Conservation (phyloP, 2,888 invertebrate genomes). For the Tetheella fluctuosa region DNA sequence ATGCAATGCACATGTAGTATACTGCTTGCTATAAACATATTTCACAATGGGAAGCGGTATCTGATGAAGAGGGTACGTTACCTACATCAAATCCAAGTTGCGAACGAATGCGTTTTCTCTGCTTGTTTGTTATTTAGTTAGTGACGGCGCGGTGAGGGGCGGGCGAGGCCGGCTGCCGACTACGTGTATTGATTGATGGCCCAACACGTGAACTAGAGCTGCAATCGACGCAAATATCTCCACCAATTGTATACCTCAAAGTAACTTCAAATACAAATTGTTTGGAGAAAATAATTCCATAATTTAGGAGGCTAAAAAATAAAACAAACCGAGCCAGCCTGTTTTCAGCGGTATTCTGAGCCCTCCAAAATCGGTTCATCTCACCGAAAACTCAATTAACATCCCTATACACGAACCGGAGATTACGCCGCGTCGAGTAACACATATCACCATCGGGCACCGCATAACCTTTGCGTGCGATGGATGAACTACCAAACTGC, state of each 20-base stretch:
- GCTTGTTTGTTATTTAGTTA: constrained; percentile 67
- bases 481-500: constrained; percentile 34
- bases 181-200: constrained; percentile 65
- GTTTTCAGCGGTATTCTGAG: constrained; percentile 38
- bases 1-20: no score
- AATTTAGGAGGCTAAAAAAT: constrained; percentile 21
- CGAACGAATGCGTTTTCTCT: constrained; percentile 59
- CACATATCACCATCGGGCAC: constrained; percentile 50
- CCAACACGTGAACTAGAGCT: constrained; percentile 55
- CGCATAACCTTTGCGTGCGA: constrained; percentile 56
- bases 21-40: no score
- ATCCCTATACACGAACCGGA: constrained; percentile 62
- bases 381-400: constrained; percentile 68
- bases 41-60: constrained; percentile 21
- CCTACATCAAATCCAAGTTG: constrained; percentile 51
- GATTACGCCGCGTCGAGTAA: constrained; percentile 54
- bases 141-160: constrained; percentile 35
- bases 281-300: constrained; percentile 11
- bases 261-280: background rate
- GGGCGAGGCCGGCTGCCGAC: constrained; percentile 40
- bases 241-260: background rate
- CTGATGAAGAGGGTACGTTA: constrained; percentile 28
- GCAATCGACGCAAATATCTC: constrained; percentile 35
- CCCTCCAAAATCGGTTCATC: constrained; percentile 58
- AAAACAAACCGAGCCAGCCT: constrained; percentile 19